Evolutionary conservation across 2,113 vertebrate species (phyloP).

Genomic region (Protobothrops mucrosquamatus): DNA sequence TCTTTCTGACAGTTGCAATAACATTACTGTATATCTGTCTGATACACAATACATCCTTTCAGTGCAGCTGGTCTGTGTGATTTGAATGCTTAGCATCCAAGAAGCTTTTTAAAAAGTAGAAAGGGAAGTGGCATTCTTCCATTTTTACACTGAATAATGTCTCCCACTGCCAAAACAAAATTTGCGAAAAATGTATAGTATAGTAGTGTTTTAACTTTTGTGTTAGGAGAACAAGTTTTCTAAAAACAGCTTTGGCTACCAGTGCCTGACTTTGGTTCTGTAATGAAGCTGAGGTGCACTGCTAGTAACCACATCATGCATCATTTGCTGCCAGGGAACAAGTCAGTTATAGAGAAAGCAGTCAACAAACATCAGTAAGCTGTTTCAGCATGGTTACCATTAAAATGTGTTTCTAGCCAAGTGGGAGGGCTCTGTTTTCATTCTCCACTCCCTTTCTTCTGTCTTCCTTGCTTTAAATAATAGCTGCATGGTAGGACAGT

Average conservation of each 20-base stretch:
- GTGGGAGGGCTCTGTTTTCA: background rate
- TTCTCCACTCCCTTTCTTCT: background rate
- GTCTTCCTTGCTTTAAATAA: background rate
- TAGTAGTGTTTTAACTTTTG: background rate
- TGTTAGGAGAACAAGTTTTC: background rate
- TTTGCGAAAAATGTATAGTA: background rate
- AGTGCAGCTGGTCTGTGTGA: background rate
- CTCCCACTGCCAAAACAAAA: background rate
- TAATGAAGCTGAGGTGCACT: background rate
- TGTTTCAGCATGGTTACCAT: background rate
- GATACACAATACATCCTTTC: background rate
- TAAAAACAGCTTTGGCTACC: background rate
- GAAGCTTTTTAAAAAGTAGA: background rate
- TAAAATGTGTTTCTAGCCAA: background rate
- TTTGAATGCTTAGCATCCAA: background rate
- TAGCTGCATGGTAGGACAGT: background rate
- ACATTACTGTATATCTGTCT: slow-evolving; percentile 4
- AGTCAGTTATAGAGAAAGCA: background rate
- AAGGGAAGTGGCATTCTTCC: background rate
- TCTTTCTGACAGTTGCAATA: slow-evolving; percentile 15
- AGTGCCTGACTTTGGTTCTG: background rate
- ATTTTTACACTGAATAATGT: background rate
- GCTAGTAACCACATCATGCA: background rate
- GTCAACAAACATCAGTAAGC: background rate
- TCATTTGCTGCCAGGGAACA: background rate